phyloP scores from a whole-genome alignment of 2,797 vertebrate species.

The Micropoecilia bifurca region DNA sequence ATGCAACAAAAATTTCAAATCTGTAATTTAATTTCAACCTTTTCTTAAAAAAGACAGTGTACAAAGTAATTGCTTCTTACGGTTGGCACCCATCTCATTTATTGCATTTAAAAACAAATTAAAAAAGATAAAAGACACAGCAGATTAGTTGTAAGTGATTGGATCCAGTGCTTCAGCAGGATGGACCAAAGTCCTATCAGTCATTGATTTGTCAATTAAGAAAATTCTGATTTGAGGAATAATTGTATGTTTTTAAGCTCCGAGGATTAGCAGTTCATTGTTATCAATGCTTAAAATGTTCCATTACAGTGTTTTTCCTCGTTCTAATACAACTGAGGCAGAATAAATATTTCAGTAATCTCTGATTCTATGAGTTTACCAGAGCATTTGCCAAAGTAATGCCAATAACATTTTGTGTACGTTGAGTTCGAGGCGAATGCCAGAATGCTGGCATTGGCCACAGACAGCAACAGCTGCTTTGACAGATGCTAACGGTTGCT shows the following conservation, averaged over 20 bases:
- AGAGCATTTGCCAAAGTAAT: neutral
- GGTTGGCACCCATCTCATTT: neutral
- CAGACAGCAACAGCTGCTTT: neutral
- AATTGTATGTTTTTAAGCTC: neutral
- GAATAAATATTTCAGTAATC: neutral
- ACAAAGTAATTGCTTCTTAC: neutral
- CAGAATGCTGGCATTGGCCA: neutral
- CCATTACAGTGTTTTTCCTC: neutral
- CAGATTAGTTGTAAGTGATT: neutral
- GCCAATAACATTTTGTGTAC: neutral
- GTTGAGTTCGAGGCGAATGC: neutral
- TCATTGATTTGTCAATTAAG: neutral
- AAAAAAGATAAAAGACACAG: neutral
- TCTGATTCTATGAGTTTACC: neutral
- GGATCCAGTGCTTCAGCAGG: neutral
- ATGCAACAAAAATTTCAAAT: neutral
- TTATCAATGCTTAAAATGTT: neutral
- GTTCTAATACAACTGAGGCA: neutral
- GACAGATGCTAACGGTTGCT: neutral
- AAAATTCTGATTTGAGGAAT: neutral
- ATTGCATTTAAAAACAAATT: neutral
- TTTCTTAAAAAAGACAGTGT: neutral
- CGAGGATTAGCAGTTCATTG: too few species aligned
- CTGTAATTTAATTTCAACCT: neutral
- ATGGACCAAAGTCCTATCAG: neutral